Base-by-base conservation (phyloP, 2,888 invertebrate genomes). In the Prosopocoilus inquinatus region DNA sequence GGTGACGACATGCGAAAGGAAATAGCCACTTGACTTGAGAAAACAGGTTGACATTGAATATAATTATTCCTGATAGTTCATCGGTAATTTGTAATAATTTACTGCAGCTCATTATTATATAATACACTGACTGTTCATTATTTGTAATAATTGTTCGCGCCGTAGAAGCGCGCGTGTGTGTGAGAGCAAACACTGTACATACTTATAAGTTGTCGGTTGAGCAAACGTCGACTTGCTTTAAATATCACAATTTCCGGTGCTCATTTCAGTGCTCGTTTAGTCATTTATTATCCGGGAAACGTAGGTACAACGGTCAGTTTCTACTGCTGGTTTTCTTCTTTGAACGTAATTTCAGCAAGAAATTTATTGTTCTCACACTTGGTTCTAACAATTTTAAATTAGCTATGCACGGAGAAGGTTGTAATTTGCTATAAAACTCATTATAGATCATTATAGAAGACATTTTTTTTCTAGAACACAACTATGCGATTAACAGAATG, bases 41-140 rank as follows among this genome's bases (percentile, higher is more conserved):
- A 41, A 41, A 41, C 41, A 11, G 15, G 41, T 41, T 41, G 41
- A 41, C 41, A 41, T 41, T 41, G 41, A 11, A 41, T 41, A 41
- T 41, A 41, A 41, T 41, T 41, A 41, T 15, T 41, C 15, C 9
- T 41, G 15, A 41, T 41, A 41, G 41, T 41, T 41, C 41, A 41
- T 41, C 41, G 8, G 3, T 16, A 41, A 41, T 41, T 41, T 41
- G 13, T 15, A 41, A 41, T 41, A 41, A 41, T 11, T 41, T 41
- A 15, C 16, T 2, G 41, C 41, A 41, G 9, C n/a, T 41, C 41
- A 41, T 41, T 41, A 41, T 11, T 41, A 41, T 11, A 16, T 41
- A 41, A 41, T 15, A 11, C 15, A 2, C n/a, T 41, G 41, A 5
- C 7, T 4, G 16, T n/a, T n/a, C n/a, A n/a, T n/a, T n/a, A n/a